phyloP scores from a whole-genome alignment of 1,140 invertebrate genomes.

The Dendrolimus kikuchii region DNA sequence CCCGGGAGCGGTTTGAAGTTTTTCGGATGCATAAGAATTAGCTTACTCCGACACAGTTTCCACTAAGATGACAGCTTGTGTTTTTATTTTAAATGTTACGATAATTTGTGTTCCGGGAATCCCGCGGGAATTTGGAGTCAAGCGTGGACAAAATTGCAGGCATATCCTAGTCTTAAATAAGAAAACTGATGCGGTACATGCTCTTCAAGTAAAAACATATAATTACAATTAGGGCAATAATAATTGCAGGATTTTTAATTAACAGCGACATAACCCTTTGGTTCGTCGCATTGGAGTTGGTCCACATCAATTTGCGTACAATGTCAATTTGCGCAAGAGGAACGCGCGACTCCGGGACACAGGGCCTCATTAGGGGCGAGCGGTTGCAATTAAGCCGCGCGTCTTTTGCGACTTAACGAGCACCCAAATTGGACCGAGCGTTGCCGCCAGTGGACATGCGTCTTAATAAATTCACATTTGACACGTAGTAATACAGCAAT shows the following conservation, averaged over 20 bases:
- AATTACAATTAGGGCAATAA: background rate
- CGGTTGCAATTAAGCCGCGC: conserved; percentile 62
- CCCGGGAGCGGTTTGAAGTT: too few species aligned
- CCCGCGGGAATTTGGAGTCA: background rate
- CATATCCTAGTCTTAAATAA: too few species aligned
- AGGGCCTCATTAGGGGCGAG: conserved; percentile 61
- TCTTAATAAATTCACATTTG: conserved; percentile 41
- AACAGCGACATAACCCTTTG: conserved; percentile 16
- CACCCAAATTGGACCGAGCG: conserved; percentile 47
- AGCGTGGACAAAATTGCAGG: too few species aligned
- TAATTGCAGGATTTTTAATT: conserved; percentile 6
- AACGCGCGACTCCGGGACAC: conserved; percentile 42
- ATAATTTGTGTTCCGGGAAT: background rate
- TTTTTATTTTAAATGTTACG: background rate
- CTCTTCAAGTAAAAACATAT: background rate
- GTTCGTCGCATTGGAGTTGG: conserved; percentile 34
- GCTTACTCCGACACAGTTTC: too few species aligned
- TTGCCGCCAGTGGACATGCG: conserved; percentile 39
- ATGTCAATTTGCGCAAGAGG: conserved; percentile 60
- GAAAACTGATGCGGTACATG: too few species aligned
- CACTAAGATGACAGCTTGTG: too few species aligned
- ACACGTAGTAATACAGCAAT: conserved; percentile 25
- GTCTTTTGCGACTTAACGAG: conserved; percentile 66
- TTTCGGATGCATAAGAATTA: too few species aligned
- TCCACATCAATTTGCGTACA: conserved; percentile 58